A percentile compares a stretch with the other conserved stretches of the same genome.
Evolutionary conservation across 2,113 vertebrate genomes (phyloP).

Genomic region (Sapayoa aenigma): DNA sequence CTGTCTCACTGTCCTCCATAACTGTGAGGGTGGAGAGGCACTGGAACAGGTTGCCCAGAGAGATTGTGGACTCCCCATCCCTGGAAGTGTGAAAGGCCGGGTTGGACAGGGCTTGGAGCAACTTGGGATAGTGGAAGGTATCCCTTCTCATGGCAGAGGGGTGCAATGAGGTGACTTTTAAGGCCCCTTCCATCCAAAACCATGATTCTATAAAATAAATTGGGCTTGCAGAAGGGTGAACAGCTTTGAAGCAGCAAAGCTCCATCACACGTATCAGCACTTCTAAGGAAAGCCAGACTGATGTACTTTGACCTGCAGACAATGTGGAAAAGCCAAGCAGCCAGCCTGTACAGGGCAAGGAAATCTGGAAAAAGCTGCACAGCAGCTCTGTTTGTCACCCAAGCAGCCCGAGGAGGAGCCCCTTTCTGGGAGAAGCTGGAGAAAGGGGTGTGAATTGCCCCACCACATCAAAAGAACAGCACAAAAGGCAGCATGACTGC

Average conservation of each 20-base stretch:
- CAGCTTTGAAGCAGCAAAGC: background rate
- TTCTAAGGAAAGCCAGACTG: background rate
- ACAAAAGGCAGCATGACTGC: accelerated
- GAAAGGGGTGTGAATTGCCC: background rate
- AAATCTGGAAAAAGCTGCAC: background rate
- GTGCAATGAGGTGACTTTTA: background rate
- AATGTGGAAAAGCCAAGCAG: background rate
- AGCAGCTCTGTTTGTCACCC: background rate
- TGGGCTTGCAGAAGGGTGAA: background rate
- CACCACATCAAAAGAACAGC: background rate
- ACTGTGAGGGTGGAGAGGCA: background rate
- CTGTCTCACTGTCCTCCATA: too few species aligned
- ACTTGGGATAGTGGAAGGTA: background rate
- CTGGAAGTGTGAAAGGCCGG: background rate
- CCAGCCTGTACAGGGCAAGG: background rate
- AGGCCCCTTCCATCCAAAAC: background rate
- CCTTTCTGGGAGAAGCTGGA: background rate
- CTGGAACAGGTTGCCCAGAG: background rate
- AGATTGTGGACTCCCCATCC: background rate
- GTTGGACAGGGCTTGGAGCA: background rate
- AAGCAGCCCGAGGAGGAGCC: background rate
- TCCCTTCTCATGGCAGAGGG: background rate
- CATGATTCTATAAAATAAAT: background rate
- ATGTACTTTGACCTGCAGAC: background rate
- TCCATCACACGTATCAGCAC: background rate